These are phyloP conservation scores for Berghia stephanieae DNA, from an alignment of 1,140 invertebrate species.

Conservation along the genomic window DNA sequence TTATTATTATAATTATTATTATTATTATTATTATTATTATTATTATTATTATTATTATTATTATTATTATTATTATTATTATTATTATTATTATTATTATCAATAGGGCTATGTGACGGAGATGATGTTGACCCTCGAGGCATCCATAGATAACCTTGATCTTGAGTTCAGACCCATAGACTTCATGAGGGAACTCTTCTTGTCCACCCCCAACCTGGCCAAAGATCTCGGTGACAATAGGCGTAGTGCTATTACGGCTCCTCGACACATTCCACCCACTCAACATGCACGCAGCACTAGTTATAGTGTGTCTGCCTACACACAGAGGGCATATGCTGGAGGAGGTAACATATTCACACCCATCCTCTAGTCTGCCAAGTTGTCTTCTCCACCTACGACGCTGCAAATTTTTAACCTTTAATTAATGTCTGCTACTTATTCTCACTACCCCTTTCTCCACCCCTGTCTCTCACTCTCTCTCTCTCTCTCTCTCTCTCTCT, in stretches of 20 bases:
- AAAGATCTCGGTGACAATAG: slow-evolving; percentile 72
- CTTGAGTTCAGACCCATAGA: slow-evolving; percentile 60
- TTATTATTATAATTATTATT: too few relatives aligned
- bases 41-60: not conserved
- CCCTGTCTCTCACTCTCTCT: not conserved
- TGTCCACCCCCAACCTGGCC: slow-evolving; percentile 93
- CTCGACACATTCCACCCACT: slow-evolving; percentile 44
- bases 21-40: not conserved
- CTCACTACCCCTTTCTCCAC: too few relatives aligned
- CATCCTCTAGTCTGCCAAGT: not conserved
- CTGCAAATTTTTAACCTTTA: not conserved
- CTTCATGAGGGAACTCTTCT: slow-evolving; percentile 82
- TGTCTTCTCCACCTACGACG: not conserved
- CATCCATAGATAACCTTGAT: slow-evolving; percentile 85
- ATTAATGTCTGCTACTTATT: too few relatives aligned
- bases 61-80: not conserved
- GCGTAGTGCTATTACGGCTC: slow-evolving; percentile 54
- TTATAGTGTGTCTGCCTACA: slow-evolving; percentile 79
- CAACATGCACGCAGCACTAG: slow-evolving; percentile 82
- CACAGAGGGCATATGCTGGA: slow-evolving; percentile 42
- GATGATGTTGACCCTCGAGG: slow-evolving; percentile 91
- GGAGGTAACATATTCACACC: slow-evolving; percentile 38
- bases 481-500: not conserved
- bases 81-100: not conserved
- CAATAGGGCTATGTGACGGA: slow-evolving; percentile 92